Evolutionary conservation across 2,888 invertebrate species (phyloP).

Genomic region (Hydrotaea cyrtoneurina): DNA sequence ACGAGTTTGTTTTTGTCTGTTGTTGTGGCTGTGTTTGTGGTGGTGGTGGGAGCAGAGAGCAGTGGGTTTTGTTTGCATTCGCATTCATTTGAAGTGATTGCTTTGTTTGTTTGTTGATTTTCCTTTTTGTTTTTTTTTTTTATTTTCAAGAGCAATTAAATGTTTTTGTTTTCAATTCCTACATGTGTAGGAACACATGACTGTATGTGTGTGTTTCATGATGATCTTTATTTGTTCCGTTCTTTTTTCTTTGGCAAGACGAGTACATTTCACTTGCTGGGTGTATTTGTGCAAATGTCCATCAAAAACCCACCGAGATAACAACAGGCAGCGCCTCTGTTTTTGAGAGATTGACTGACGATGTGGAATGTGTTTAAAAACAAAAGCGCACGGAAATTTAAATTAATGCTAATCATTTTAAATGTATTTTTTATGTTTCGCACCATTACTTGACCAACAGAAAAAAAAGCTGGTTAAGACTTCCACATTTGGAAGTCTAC

Average conservation of each 20-base stretch:
- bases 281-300: background rate
- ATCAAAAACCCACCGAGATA: background rate
- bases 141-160: background rate
- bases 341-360: background rate
- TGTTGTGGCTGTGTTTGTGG: background rate
- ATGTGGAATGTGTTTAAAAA: background rate
- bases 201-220: background rate
- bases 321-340: background rate
- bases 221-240: background rate
- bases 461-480: too few relatives aligned
- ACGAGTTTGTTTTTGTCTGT: background rate
- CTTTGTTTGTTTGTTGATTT: background rate
- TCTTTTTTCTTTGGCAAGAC: background rate
- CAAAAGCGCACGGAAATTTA: too few relatives aligned
- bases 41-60: too few relatives aligned
- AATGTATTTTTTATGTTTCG: too few relatives aligned
- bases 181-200: background rate
- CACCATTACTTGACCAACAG: too few relatives aligned
- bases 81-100: slow-evolving; percentile 2
- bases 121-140: background rate
- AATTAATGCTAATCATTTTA: too few relatives aligned
- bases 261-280: background rate
- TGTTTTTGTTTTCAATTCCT: background rate
- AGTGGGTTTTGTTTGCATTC: background rate
- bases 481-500: too few relatives aligned